These are phyloP conservation scores for Aleadryas rufinucha DNA, from an alignment of 2,113 vertebrate species.

Conservation along the genomic window DNA sequence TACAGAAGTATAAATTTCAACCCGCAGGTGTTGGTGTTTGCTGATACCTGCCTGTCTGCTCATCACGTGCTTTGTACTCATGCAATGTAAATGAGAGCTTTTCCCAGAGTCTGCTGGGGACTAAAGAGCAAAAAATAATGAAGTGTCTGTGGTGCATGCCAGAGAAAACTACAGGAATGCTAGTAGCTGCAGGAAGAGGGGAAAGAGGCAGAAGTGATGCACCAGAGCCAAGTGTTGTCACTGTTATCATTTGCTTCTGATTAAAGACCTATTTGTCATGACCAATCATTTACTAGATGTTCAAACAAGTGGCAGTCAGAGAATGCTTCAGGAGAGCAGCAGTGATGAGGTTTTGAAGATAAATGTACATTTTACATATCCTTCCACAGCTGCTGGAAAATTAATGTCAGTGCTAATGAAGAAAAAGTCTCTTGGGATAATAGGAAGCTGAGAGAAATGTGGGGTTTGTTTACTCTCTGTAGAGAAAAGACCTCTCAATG, in stretches of 20 bases:
- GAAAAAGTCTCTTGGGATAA: background rate
- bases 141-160: rapidly evolving
- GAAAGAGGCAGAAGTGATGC: background rate
- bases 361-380: background rate
- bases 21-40: background rate
- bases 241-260: background rate
- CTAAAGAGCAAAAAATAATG: background rate
- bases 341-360: background rate
- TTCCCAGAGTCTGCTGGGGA: background rate
- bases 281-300: background rate
- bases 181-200: background rate
- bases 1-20: background rate
- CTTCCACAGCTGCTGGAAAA: background rate
- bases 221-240: background rate
- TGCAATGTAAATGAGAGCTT: background rate
- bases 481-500: background rate
- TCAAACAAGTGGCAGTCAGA: background rate
- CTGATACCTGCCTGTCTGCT: background rate
- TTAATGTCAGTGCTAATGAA: background rate
- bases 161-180: background rate
- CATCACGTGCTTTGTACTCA: background rate
- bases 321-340: background rate
- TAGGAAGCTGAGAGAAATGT: background rate
- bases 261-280: background rate
- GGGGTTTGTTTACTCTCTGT: background rate